A percentile compares a stretch with the other conserved stretches of the same genome.
Evolutionary conservation across 2,888 invertebrate genomes (phyloP).

Genomic region (Cataglyphis livida): DNA sequence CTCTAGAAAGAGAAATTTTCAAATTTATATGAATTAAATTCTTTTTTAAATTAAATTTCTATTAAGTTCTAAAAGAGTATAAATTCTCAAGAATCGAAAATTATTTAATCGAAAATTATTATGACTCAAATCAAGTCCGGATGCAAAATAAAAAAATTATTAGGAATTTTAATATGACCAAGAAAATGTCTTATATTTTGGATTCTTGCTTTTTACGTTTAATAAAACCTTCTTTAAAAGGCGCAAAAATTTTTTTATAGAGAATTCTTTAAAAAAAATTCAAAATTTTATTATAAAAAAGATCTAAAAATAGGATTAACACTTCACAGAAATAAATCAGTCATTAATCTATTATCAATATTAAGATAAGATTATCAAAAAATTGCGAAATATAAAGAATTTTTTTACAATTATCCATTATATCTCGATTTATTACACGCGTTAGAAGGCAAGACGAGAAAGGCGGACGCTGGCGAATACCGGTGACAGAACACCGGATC

Average conservation of each 20-base stretch:
- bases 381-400: neutral
- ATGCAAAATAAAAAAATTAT: neutral
- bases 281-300: neutral
- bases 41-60: neutral
- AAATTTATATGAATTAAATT: neutral
- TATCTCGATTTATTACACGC: constrained; percentile 22
- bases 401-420: constrained; percentile 7
- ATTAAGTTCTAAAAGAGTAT: neutral
- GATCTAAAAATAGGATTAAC: neutral
- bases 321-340: neutral
- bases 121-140: neutral
- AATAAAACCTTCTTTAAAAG: neutral
- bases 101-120: neutral
- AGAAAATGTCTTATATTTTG: neutral
- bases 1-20: neutral
- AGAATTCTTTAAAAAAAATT: neutral
- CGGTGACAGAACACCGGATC: constrained; percentile 68
- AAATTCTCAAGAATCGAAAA: neutral
- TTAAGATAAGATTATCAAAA: neutral
- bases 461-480: constrained; percentile 58
- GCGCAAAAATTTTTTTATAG: neutral
- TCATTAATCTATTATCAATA: neutral
- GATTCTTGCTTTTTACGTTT: neutral
- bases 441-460: constrained; percentile 48
- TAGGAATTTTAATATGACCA: neutral